Evolutionary conservation across 2,797 vertebrate species (phyloP).

Genomic region (Acanthiza pusilla): DNA sequence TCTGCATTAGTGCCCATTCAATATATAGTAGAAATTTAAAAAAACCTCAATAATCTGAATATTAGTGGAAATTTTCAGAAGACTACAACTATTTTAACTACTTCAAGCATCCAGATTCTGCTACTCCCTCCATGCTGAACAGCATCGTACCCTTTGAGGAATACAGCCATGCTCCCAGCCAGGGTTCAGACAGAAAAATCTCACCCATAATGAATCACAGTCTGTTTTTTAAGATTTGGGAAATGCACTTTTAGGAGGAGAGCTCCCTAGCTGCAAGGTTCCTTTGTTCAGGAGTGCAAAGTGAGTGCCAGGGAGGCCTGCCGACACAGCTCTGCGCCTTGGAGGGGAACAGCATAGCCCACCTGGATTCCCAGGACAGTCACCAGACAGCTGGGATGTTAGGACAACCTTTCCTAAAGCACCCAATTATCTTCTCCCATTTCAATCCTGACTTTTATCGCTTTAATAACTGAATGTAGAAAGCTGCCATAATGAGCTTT

Average conservation of each 20-base stretch:
- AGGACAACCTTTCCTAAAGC: neutral
- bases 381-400: neutral
- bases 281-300: neutral
- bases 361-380: neutral
- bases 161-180: neutral
- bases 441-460: neutral
- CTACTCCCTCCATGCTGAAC: neutral
- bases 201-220: neutral
- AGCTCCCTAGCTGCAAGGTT: neutral
- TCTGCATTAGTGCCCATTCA: neutral
- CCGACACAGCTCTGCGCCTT: fast-evolving
- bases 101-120: neutral
- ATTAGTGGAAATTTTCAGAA: neutral
- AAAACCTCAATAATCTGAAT: neutral
- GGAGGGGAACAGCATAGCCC: neutral
- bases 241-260: neutral
- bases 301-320: neutral
- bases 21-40: neutral
- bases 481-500: neutral
- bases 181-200: neutral
- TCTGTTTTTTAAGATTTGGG: neutral
- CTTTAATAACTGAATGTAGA: neutral
- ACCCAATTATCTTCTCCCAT: neutral
- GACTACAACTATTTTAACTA: neutral
- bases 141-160: neutral